These are phyloP conservation scores for Leptinotarsa peninsularis DNA, from an alignment of 2,888 invertebrate genomes.

Conservation along the genomic window DNA sequence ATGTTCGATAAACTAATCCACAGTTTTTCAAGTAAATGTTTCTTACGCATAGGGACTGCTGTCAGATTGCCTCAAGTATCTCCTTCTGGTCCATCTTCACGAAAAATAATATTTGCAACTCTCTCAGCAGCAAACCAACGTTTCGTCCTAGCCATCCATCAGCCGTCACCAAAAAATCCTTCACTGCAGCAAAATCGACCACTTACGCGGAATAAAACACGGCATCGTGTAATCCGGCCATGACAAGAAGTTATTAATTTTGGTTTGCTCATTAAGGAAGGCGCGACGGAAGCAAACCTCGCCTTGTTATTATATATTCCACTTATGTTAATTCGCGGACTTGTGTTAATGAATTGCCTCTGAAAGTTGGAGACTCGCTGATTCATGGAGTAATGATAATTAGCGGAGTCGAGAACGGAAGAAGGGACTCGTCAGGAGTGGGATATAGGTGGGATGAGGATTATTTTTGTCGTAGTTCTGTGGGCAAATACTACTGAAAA, in stretches of 20 bases:
- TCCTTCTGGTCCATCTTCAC: too few relatives aligned
- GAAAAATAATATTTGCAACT: too few relatives aligned
- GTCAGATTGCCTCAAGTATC: too few relatives aligned
- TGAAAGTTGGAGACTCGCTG: not conserved
- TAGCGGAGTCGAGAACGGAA: not conserved
- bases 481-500: not conserved
- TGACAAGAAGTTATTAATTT: not conserved
- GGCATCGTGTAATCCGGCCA: not conserved
- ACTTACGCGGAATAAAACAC: not conserved
- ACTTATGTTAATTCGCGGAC: conserved; percentile 13
- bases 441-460: too few relatives aligned
- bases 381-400: conserved; percentile 5
- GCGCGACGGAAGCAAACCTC: not conserved
- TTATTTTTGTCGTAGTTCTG: not conserved
- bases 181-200: not conserved
- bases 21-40: too few relatives aligned
- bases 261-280: conserved; percentile 1
- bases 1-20: too few relatives aligned
- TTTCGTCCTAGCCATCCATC: not conserved
- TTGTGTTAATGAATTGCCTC: conserved; percentile 11
- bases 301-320: not conserved
- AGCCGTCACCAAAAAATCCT: not conserved
- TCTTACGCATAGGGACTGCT: too few relatives aligned
- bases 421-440: not conserved
- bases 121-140: not conserved